Conservation (phyloP, 2,888 invertebrate genomes). For the Spodoptera littoralis region DNA sequence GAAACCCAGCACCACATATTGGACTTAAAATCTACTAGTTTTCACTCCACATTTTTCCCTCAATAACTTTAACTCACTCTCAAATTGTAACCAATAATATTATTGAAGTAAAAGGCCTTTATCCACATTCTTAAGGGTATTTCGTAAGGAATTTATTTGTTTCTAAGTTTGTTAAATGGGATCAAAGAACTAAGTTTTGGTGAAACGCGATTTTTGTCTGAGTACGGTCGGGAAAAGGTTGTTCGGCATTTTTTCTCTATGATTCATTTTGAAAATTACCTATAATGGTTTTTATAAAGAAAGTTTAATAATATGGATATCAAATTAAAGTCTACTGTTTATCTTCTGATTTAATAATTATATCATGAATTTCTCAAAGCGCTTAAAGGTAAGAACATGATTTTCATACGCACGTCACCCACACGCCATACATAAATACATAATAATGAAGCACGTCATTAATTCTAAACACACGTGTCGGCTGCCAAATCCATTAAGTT, state of each 20-base stretch:
- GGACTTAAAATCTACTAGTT: conserved; percentile 4
- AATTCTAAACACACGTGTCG: conserved; percentile 3
- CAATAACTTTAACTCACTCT: conserved; percentile 6
- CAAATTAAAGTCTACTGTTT: not conserved
- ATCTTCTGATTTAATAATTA: not conserved
- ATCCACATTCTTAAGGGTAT: conserved; percentile 21
- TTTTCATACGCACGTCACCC: not conserved
- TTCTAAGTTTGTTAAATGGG: conserved; percentile 36
- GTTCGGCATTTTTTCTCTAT: conserved; percentile 15
- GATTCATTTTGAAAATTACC: not conserved
- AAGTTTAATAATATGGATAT: too few relatives aligned
- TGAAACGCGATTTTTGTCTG: conserved; percentile 27
- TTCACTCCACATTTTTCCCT: conserved; percentile 5
- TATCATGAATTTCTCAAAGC: not conserved
- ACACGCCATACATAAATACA: conserved; percentile 1
- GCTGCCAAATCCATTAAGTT: conserved; percentile 26
- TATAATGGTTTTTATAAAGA: not conserved
- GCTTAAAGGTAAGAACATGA: too few relatives aligned
- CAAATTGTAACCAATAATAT: conserved; percentile 22
- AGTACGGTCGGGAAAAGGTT: conserved; percentile 21
- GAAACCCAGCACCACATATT: conserved; percentile 48
- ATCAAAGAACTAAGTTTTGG: conserved; percentile 46
- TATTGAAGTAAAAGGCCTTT: conserved; percentile 11
- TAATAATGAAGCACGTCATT: conserved; percentile 4
- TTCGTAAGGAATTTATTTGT: conserved; percentile 28